Percentiles rank a stretch among this genome's conserved stretches.
phyloP scores from a whole-genome alignment of 2,113 vertebrate species.

The Patagioenas fasciata region DNA sequence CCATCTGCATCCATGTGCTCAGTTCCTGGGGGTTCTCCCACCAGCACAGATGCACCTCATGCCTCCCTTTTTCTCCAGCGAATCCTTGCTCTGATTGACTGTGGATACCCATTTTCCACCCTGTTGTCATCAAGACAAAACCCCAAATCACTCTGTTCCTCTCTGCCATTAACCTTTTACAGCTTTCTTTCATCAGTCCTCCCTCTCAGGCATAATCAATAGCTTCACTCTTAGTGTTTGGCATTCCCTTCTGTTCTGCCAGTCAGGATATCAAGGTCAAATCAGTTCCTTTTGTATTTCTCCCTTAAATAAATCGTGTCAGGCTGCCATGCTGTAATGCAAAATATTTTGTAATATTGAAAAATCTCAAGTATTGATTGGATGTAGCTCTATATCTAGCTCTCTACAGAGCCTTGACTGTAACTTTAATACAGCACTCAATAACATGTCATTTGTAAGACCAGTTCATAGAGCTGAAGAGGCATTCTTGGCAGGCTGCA shows the following conservation, averaged over 20 bases:
- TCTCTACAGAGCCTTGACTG: not conserved
- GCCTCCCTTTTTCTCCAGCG: not conserved
- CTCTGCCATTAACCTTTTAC: not conserved
- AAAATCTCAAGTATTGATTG: not conserved
- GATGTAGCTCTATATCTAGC: not conserved
- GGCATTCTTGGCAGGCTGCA: not conserved
- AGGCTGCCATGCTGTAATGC: not conserved
- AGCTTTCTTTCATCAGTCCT: not conserved
- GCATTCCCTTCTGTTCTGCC: not conserved
- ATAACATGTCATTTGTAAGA: not conserved
- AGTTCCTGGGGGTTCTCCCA: not conserved
- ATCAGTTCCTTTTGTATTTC: not conserved
- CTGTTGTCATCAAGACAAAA: not conserved
- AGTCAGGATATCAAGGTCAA: conserved; percentile 19
- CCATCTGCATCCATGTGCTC: not conserved
- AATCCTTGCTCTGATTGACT: not conserved
- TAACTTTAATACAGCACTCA: not conserved
- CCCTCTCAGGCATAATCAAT: conserved; percentile 27
- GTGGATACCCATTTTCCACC: not conserved
- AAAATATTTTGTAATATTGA: not conserved
- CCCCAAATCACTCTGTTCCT: not conserved
- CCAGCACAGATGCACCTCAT: not conserved
- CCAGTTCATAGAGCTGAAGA: not conserved
- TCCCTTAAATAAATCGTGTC: not conserved
- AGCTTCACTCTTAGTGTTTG: conserved; percentile 48